Percentiles rank a stretch among this genome's conserved stretches.
Conservation (phyloP, 2,888 invertebrate genomes). For the Netelia melanura region DNA sequence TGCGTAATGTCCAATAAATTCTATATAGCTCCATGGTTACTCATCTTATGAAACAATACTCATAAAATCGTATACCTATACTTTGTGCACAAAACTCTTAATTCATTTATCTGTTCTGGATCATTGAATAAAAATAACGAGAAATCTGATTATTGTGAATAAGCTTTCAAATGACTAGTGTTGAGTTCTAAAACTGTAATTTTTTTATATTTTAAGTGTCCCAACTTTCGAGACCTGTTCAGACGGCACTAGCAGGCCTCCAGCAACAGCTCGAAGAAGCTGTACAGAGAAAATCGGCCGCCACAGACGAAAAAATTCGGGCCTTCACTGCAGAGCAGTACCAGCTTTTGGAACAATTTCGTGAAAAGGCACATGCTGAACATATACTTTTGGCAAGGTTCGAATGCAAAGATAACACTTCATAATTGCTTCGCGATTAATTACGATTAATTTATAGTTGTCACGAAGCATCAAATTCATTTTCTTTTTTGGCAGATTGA, state of each 20-base stretch:
- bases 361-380: slow-evolving; percentile 90
- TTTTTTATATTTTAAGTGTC: slow-evolving; percentile 78
- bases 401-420: background rate
- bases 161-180: background rate
- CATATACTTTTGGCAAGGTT: slow-evolving; percentile 88
- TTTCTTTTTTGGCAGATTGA: slow-evolving; percentile 70
- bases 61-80: slow-evolving; percentile 39
- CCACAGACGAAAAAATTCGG: slow-evolving; percentile 91
- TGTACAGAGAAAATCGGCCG: slow-evolving; percentile 89
- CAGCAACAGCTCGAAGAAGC: slow-evolving; percentile 90
- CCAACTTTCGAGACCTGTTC: slow-evolving; percentile 85
- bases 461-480: background rate
- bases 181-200: background rate
- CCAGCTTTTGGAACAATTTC: slow-evolving; percentile 90
- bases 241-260: slow-evolving; percentile 87
- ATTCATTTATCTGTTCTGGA: background rate
- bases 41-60: slow-evolving; percentile 16
- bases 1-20: slow-evolving; percentile 31
- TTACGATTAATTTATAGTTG: background rate
- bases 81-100: background rate
- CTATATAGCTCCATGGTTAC: background rate
- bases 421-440: background rate
- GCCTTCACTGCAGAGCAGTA: slow-evolving; percentile 91
- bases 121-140: background rate
- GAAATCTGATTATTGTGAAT: background rate